These are phyloP conservation scores for Pituophis catenifer DNA, from an alignment of 2,113 vertebrate species.

Conservation along the genomic window DNA sequence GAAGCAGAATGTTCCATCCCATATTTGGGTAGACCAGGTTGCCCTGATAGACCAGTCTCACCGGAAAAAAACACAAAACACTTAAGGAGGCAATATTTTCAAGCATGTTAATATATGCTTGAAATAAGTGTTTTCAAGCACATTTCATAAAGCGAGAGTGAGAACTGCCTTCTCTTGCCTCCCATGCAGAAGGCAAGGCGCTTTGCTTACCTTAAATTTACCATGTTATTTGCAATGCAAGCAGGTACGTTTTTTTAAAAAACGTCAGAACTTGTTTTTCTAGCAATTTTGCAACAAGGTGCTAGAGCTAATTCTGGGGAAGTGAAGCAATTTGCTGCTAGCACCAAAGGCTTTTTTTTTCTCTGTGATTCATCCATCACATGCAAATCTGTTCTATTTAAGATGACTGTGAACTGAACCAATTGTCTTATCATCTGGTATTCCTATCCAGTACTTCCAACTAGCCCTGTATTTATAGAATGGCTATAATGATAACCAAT, in stretches of 20 bases:
- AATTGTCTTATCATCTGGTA: slow-evolving; percentile 38
- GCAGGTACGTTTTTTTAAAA: not conserved
- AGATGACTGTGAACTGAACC: slow-evolving; percentile 23
- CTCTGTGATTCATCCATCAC: slow-evolving; percentile 53
- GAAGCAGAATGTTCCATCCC: no score
- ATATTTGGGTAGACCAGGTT: no score
- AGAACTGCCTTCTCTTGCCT: not conserved
- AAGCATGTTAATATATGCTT: not conserved
- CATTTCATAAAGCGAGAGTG: not conserved
- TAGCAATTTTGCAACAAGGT: not conserved
- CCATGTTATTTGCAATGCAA: not conserved
- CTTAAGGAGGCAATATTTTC: not conserved
- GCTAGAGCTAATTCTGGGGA: slow-evolving; percentile 10
- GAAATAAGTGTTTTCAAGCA: not conserved
- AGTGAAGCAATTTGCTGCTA: slow-evolving; percentile 29
- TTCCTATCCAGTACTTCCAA: not conserved
- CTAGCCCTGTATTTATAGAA: slow-evolving; percentile 36
- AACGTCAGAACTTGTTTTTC: not conserved
- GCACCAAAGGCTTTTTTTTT: slow-evolving; percentile 26
- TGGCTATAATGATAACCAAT: slow-evolving; percentile 18
- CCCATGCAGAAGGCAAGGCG: not conserved
- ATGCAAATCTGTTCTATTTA: slow-evolving; percentile 37
- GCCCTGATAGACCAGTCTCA: no score
- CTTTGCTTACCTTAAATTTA: not conserved
- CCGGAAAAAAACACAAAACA: no score